Evolutionary conservation across 1,140 invertebrate species (phyloP).

Genomic region (Cataglyphis hispanica): DNA sequence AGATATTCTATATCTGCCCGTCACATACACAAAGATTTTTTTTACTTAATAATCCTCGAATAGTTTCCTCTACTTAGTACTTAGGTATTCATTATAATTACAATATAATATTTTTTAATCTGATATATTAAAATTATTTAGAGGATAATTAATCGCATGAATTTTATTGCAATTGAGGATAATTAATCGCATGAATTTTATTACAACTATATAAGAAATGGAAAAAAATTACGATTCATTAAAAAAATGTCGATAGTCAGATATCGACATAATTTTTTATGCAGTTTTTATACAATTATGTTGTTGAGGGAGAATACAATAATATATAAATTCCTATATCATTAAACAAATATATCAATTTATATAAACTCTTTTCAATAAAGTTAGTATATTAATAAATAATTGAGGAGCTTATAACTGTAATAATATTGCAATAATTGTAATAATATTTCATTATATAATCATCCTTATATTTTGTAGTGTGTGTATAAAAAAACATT

Average conservation of each 20-base stretch:
- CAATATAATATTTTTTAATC: background rate
- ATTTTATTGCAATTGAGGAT: no score
- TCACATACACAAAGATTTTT: background rate
- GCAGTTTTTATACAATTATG: background rate
- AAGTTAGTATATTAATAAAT: background rate
- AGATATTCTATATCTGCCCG: background rate
- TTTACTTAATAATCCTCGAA: background rate
- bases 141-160: background rate
- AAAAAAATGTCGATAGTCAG: no score
- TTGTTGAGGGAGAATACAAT: background rate
- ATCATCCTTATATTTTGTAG: background rate
- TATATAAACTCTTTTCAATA: background rate
- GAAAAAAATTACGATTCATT: no score
- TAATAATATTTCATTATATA: background rate
- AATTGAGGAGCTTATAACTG: background rate
- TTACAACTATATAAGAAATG: no score
- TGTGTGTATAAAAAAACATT: background rate
- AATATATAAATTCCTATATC: background rate
- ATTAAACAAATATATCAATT: constrained; percentile 13
- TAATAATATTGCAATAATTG: no score
- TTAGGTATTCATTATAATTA: background rate
- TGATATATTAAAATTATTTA: background rate
- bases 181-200: no score
- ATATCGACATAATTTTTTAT: background rate
- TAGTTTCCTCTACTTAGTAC: background rate